phyloP scores from a whole-genome alignment of 2,797 vertebrate species.

The Yasuhikotakia modesta region DNA sequence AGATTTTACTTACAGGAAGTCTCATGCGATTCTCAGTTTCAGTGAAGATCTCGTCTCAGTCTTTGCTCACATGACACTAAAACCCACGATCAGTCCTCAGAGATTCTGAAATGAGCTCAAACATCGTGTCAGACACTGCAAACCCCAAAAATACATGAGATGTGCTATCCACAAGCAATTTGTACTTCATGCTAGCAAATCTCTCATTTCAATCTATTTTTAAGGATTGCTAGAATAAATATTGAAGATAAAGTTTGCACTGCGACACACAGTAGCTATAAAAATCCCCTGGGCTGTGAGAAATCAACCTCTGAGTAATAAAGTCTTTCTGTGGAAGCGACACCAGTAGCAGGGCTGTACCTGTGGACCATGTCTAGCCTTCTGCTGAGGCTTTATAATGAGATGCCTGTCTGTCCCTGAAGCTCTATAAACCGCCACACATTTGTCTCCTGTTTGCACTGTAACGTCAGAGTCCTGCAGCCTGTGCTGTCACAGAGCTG shows the following conservation, averaged over 20 bases:
- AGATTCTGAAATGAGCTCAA: too few relatives aligned
- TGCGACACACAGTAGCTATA: neutral
- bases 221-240: neutral
- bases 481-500: neutral
- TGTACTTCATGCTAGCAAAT: too few relatives aligned
- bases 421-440: slow-evolving; percentile 21
- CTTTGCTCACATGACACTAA: too few relatives aligned
- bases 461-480: slow-evolving; percentile 25
- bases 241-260: neutral
- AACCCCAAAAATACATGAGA: too few relatives aligned
- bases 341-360: neutral
- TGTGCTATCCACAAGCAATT: too few relatives aligned
- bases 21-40: too few relatives aligned
- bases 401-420: slow-evolving; percentile 25
- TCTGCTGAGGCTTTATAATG: slow-evolving; percentile 25
- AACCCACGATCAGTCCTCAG: too few relatives aligned
- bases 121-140: too few relatives aligned
- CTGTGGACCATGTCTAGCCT: slow-evolving; percentile 9
- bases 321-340: neutral
- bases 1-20: too few relatives aligned
- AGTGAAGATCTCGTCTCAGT: too few relatives aligned
- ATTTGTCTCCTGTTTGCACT: slow-evolving; percentile 24
- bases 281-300: neutral
- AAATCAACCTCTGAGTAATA: neutral
- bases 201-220: neutral